phyloP scores from a whole-genome alignment of 2,797 vertebrate genomes.

The Podargus strigoides region DNA sequence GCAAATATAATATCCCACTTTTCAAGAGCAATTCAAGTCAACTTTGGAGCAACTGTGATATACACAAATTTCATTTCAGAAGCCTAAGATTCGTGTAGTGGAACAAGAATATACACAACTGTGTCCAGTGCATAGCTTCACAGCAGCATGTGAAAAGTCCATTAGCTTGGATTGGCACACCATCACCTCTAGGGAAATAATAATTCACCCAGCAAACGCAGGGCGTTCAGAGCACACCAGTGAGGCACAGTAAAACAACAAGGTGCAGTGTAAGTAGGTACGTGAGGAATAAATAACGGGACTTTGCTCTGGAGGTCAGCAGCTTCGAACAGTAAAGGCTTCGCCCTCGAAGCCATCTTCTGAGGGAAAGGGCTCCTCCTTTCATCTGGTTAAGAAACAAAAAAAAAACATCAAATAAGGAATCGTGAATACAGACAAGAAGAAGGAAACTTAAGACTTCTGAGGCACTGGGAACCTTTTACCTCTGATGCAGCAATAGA shows the following conservation, averaged over 20 bases:
- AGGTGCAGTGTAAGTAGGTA: slow-evolving; percentile 83
- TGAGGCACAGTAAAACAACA: slow-evolving; percentile 82
- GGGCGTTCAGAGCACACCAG: slow-evolving; percentile 76
- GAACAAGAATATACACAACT: slow-evolving; percentile 44
- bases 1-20: slow-evolving; percentile 67
- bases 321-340: slow-evolving; percentile 88
- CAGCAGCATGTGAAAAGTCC: slow-evolving; percentile 69
- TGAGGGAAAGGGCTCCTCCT: slow-evolving; percentile 77
- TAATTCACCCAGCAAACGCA: not conserved
- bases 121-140: slow-evolving; percentile 78
- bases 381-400: slow-evolving; percentile 75
- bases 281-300: slow-evolving; percentile 83
- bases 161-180: slow-evolving; percentile 17
- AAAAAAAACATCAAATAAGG: fast-evolving
- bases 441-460: no score
- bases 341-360: slow-evolving; percentile 83
- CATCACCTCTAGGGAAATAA: not conserved
- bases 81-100: slow-evolving; percentile 2
- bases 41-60: slow-evolving; percentile 60
- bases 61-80: slow-evolving; percentile 51
- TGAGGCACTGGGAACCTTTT: not conserved
- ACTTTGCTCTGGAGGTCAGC: slow-evolving; percentile 81
- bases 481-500: not conserved
- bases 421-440: not conserved
- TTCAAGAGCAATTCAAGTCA: slow-evolving; percentile 50